Evolutionary conservation across 2,888 invertebrate species (phyloP).

Genomic region (Conomelus anceps): DNA sequence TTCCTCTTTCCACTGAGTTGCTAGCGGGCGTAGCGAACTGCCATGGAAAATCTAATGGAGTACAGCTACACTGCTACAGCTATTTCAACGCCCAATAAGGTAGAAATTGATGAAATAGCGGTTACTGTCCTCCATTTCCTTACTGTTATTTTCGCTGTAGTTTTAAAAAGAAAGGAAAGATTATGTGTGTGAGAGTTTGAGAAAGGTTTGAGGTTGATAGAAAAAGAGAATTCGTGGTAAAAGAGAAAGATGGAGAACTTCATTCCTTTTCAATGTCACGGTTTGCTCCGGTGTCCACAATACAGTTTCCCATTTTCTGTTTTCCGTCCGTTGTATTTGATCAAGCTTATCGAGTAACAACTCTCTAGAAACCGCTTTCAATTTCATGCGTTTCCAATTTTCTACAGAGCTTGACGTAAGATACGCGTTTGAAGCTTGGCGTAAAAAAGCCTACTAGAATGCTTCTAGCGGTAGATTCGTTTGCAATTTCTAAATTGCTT

Average conservation of each 20-base stretch:
- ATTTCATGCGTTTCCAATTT: neutral
- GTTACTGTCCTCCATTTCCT: neutral
- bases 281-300: neutral
- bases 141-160: neutral
- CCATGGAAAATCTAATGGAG: neutral
- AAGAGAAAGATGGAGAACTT: neutral
- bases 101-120: neutral
- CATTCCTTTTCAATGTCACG: neutral
- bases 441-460: neutral
- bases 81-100: neutral
- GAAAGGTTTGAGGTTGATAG: neutral
- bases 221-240: neutral
- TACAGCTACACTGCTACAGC: neutral
- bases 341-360: neutral
- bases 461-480: neutral
- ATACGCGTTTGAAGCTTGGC: neutral
- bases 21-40: no score
- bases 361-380: neutral
- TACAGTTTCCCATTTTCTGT: neutral
- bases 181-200: no score
- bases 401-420: neutral
- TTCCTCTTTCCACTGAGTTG: neutral
- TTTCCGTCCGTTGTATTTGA: neutral
- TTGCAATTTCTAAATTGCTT: neutral
- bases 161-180: neutral